These are phyloP conservation scores for Megalurothrips usitatus DNA, from an alignment of 2,888 invertebrate genomes.

Conservation along the genomic window DNA sequence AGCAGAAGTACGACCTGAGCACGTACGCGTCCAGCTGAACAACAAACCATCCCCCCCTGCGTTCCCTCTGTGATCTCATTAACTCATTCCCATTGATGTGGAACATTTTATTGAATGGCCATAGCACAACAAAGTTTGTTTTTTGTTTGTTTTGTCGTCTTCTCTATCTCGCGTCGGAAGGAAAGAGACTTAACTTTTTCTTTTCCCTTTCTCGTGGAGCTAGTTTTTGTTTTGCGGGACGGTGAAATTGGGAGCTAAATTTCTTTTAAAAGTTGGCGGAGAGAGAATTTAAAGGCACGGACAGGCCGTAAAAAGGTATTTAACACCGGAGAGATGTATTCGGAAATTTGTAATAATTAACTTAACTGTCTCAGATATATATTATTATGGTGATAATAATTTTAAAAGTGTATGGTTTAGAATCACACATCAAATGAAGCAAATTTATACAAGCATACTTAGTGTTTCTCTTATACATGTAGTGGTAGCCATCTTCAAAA, in stretches of 20 bases:
- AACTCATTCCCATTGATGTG: conserved; percentile 26
- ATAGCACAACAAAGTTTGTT: conserved; percentile 26
- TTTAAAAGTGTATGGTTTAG: conserved; percentile 21
- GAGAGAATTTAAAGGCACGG: conserved; percentile 21
- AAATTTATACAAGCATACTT: conserved; percentile 21
- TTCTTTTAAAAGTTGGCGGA: background rate
- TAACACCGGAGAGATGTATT: conserved; percentile 22
- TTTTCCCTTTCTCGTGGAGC: background rate
- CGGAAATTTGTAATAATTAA: conserved; percentile 25
- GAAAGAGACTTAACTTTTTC: background rate
- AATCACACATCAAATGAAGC: conserved; percentile 25
- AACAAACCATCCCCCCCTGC: background rate
- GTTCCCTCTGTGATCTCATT: conserved; percentile 12
- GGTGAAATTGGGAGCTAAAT: conserved; percentile 2
- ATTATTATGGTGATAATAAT: conserved; percentile 22
- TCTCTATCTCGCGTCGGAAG: background rate
- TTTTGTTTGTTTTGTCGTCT: conserved; percentile 2
- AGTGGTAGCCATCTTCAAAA: conserved; percentile 7
- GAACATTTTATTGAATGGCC: conserved; percentile 26
- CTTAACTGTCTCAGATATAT: conserved; percentile 23
- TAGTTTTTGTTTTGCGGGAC: conserved; percentile 23
- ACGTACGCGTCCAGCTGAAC: conserved; percentile 24
- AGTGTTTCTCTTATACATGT: conserved; percentile 10
- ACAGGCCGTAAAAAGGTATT: conserved; percentile 2
- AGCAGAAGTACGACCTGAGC: conserved; percentile 24